Percentiles rank a stretch among this genome's conserved stretches.
Evolutionary conservation across 2,888 invertebrate species (phyloP).

Genomic region (Kryphioiulus occultus): DNA sequence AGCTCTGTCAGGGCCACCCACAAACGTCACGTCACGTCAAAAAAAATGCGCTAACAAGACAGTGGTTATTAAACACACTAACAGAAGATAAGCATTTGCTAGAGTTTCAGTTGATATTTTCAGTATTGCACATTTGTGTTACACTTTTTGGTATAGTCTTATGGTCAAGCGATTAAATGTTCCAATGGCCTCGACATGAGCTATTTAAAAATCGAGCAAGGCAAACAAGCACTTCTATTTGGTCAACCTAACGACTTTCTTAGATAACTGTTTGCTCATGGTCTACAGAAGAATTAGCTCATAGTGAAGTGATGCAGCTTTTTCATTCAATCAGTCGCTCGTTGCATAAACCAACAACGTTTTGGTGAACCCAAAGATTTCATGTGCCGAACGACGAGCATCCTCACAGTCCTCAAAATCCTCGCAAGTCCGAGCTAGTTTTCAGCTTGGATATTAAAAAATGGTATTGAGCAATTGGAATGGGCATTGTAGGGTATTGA

Average conservation of each 20-base stretch:
- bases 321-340: background rate
- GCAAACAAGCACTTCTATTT: background rate
- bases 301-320: background rate
- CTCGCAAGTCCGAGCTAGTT: background rate
- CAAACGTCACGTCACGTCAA: no score
- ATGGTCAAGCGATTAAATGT: background rate
- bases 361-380: no score
- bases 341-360: background rate
- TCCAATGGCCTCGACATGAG: background rate
- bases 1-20: no score
- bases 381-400: no score
- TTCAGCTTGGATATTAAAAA: background rate
- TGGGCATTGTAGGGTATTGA: no score
- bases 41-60: no score
- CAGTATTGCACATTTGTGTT: no score
- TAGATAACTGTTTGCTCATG: background rate
- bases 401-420: slow-evolving; percentile 27
- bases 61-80: no score
- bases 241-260: background rate
- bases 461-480: background rate
- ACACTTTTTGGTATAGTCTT: background rate
- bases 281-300: background rate
- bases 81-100: no score
- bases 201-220: background rate
- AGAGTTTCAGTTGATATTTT: no score